These are phyloP conservation scores for Chelon labrosus DNA, from an alignment of 2,797 vertebrate species.

Conservation along the genomic window DNA sequence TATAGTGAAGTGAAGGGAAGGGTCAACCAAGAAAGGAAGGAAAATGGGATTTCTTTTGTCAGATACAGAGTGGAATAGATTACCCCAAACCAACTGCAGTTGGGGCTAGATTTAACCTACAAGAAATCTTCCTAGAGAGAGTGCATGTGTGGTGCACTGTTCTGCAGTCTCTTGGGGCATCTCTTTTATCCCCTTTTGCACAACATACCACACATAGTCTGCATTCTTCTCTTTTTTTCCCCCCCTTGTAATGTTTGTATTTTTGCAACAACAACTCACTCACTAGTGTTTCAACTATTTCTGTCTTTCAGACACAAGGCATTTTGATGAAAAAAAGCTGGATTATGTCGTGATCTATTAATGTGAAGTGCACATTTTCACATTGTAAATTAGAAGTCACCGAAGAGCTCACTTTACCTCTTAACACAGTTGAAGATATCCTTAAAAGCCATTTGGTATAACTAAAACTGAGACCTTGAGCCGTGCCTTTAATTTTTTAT, in stretches of 20 bases:
- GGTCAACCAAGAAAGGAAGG: conserved; percentile 18
- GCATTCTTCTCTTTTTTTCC: conserved; percentile 22
- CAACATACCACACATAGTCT: conserved; percentile 42
- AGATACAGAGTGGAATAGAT: conserved; percentile 60
- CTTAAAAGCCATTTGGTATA: no score
- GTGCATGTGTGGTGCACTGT: conserved; percentile 20
- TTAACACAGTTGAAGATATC: no score
- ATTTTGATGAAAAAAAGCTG: no score
- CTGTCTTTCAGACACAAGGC: no score
- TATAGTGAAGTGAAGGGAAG: neutral
- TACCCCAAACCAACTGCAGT: conserved; percentile 46
- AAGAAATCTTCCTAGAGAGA: conserved; percentile 55
- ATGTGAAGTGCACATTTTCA: neutral
- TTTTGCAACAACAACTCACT: conserved; percentile 23
- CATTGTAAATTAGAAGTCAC: no score
- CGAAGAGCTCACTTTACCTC: no score
- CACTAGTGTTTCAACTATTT: neutral
- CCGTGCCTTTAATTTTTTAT: neutral
- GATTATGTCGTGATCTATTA: neutral
- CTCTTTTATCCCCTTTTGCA: conserved; percentile 55
- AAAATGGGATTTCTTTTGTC: conserved; percentile 48
- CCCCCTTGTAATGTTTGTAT: conserved; percentile 15
- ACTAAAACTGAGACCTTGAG: no score
- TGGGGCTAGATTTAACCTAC: conserved; percentile 57
- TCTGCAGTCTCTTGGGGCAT: conserved; percentile 52